These are phyloP conservation scores for Myotis planiceps DNA, from an alignment of 2,797 vertebrate genomes.

Conservation along the genomic window DNA sequence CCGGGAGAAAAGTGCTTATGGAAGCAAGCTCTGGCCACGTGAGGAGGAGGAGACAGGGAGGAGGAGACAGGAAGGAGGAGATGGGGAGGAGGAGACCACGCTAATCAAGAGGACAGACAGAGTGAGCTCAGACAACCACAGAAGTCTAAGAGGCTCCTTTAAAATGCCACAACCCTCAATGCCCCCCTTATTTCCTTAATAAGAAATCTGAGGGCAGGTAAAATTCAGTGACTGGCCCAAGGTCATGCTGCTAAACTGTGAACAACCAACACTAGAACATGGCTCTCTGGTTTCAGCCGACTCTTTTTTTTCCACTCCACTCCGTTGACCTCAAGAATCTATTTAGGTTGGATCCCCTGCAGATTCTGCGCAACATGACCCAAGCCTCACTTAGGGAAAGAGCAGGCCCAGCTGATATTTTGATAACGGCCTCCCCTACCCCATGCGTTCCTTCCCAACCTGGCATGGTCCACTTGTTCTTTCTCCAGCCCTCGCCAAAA, in stretches of 20 bases:
- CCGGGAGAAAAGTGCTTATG: not conserved
- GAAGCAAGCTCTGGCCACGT: not conserved
- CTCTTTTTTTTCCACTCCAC: slow-evolving; percentile 31
- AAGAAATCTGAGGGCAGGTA: not conserved
- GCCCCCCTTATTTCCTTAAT: not conserved
- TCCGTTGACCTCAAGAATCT: slow-evolving; percentile 47
- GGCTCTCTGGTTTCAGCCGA: not conserved
- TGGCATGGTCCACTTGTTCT: not conserved
- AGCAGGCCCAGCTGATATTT: not conserved
- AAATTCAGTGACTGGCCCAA: not conserved
- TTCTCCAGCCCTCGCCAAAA: not conserved
- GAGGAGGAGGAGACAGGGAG: not conserved
- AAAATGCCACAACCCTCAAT: not conserved
- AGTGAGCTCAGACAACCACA: not conserved
- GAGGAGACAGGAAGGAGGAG: not conserved
- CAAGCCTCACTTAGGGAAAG: not conserved
- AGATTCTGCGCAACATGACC: slow-evolving; percentile 56
- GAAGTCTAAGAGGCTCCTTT: not conserved
- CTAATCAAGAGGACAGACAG: not conserved
- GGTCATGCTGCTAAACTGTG: not conserved
- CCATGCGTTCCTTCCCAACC: not conserved
- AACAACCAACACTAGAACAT: not conserved
- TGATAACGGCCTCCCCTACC: not conserved
- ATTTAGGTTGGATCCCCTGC: slow-evolving; percentile 42
- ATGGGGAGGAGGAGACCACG: not conserved